These are phyloP conservation scores for Chloroclysta siterata DNA, from an alignment of 2,888 invertebrate genomes.

Conservation along the genomic window DNA sequence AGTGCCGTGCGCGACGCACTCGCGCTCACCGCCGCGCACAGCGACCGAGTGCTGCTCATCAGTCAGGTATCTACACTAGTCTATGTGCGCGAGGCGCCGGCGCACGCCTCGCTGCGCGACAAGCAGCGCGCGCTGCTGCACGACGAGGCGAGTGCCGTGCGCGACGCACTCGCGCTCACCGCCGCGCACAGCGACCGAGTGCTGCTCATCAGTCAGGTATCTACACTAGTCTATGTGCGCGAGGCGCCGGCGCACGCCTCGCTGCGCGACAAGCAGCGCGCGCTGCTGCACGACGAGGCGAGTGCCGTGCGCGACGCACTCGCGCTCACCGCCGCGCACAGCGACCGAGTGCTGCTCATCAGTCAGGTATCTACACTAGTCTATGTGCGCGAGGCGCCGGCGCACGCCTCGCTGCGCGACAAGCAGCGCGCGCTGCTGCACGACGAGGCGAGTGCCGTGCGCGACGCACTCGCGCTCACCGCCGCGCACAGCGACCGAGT, in stretches of 20 bases:
- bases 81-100: conserved; percentile 91
- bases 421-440: conserved; percentile 92
- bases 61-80: conserved; percentile 94
- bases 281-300: conserved; percentile 86
- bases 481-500: conserved; percentile 91
- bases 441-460: conserved; percentile 47
- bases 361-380: too few relatives aligned
- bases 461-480: conserved; percentile 61
- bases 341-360: conserved; percentile 92
- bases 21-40: conserved; percentile 83
- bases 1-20: conserved; percentile 51
- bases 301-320: conserved; percentile 51
- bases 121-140: conserved; percentile 92
- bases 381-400: conserved; percentile 91
- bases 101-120: conserved; percentile 89
- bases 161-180: conserved; percentile 61
- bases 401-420: conserved; percentile 89
- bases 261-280: conserved; percentile 91
- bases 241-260: conserved; percentile 90
- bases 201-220: conserved; percentile 93
- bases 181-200: conserved; percentile 91
- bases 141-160: conserved; percentile 46
- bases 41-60: conserved; percentile 92
- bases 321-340: conserved; percentile 83
- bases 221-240: too few relatives aligned